phyloP scores from a whole-genome alignment of 1,140 invertebrate species.

The Dendroctonus ponderosae region DNA sequence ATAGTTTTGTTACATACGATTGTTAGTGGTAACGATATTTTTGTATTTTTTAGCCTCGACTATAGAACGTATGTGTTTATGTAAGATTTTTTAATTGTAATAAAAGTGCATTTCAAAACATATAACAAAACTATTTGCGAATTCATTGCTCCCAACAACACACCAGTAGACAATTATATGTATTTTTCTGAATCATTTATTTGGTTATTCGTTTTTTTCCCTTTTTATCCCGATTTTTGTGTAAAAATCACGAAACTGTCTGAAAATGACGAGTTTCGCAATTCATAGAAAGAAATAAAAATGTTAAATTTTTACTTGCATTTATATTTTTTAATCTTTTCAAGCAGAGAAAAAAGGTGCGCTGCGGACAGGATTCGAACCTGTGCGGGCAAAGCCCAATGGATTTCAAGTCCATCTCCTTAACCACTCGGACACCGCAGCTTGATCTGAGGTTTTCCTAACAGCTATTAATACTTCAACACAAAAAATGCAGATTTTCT shows the following conservation, averaged over 20 bases:
- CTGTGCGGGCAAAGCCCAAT: slow-evolving; percentile 85
- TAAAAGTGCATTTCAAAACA: slow-evolving; percentile 41
- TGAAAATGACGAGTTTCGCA: too few relatives aligned
- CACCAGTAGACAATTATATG: slow-evolving; percentile 47
- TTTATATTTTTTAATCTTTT: too few relatives aligned
- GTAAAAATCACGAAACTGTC: neutral
- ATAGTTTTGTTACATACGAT: slow-evolving; percentile 42
- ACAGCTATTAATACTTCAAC: too few relatives aligned
- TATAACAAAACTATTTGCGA: slow-evolving; percentile 44
- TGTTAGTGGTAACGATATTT: slow-evolving; percentile 31
- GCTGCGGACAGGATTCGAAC: slow-evolving; percentile 87
- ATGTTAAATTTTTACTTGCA: too few relatives aligned
- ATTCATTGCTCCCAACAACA: slow-evolving; percentile 38
- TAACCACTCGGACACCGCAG: slow-evolving; percentile 88
- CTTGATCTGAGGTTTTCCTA: slow-evolving; percentile 40
- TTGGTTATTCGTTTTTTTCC: slow-evolving; percentile 24
- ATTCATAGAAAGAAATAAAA: too few relatives aligned
- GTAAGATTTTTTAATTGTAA: slow-evolving; percentile 38
- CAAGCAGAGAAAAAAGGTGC: slow-evolving; percentile 37
- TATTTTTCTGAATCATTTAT: slow-evolving; percentile 46
- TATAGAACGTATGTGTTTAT: slow-evolving; percentile 35
- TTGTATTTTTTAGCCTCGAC: slow-evolving; percentile 37
- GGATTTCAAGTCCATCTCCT: slow-evolving; percentile 89
- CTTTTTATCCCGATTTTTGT: neutral
- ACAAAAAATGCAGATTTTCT: too few relatives aligned